Base-by-base conservation (phyloP, 1,140 invertebrate genomes). In the Halyomorpha halys region DNA sequence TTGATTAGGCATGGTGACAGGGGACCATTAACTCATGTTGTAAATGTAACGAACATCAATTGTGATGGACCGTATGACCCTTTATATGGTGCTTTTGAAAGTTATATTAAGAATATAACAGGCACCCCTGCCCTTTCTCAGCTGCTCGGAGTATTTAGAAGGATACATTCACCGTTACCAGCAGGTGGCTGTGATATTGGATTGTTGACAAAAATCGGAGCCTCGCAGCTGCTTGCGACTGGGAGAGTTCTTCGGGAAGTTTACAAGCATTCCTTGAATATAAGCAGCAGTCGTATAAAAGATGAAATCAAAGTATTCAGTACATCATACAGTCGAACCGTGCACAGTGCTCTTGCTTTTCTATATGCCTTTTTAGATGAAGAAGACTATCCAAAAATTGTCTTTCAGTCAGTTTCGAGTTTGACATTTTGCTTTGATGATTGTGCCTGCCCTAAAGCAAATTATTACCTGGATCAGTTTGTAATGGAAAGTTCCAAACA, bases 1-100 rank as follows among this genome's bases (percentile, higher is more conserved):
- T 75, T 94, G 11, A 84, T 91, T 6, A 77, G 93, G 30, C 92
- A 96, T 75, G 93, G 93, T 2, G 91, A 94, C 73, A 78, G 92
- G 51, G 89, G 90, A 6, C 87, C 91, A 2, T 77, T 95, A 54
- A 83, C 86, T 11, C 86, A 90, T 73, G 78, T 94, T 5, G 79
- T 82, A 66, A 85, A 88, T 68, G 82, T 89, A 49, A 83, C 85
- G 23, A 80, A 77, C 54, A 79, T 94, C 4, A 86, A 90, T 68
- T 96, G 93, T 75, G 83, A 84, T 63, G 77, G 76, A 47, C 53
- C 59, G 27, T 25, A 56, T 63, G 65, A 61, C 56, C 54, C 61
- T n/a, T 30, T 66, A n/a, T 67, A 54, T 60, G 27, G 21, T 51
- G 11, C 63, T 11, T 70, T 67, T 39, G 67, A 82, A 71, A 77